These are phyloP conservation scores for Barnardius zonarius DNA, from an alignment of 2,113 vertebrate species.

Conservation along the genomic window DNA sequence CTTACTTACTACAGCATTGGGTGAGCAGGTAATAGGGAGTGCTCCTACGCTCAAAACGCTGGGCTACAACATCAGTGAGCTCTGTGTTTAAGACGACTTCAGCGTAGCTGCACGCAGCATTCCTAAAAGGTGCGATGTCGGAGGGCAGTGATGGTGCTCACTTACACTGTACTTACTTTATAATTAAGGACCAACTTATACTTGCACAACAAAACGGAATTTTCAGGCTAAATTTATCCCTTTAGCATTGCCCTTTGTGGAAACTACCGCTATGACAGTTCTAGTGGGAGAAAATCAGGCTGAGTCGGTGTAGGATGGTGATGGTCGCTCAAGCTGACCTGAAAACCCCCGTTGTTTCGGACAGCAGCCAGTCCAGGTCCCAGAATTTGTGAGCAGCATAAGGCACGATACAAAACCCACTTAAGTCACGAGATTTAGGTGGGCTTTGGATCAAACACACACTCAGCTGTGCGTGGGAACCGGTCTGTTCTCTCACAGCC, in stretches of 20 bases:
- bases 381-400: background rate
- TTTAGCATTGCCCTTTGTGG: background rate
- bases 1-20: constrained; percentile 11
- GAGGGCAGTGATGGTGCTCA: background rate
- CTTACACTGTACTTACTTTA: background rate
- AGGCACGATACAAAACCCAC: background rate
- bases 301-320: background rate
- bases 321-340: background rate
- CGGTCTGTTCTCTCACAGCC: background rate
- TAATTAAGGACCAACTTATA: background rate
- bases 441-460: background rate
- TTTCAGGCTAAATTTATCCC: background rate
- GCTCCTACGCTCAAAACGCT: background rate
- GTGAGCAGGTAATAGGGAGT: background rate
- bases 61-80: background rate
- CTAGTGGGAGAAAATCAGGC: background rate
- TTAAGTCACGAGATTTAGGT: background rate
- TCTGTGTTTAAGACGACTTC: background rate
- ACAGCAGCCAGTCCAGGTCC: background rate
- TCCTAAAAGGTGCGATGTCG: background rate
- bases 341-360: background rate
- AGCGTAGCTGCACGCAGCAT: background rate
- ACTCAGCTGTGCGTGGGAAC: background rate
- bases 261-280: background rate
- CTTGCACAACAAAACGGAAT: background rate